Base-by-base conservation (phyloP, 1,140 invertebrate species). In the Glossosoma conforme region DNA sequence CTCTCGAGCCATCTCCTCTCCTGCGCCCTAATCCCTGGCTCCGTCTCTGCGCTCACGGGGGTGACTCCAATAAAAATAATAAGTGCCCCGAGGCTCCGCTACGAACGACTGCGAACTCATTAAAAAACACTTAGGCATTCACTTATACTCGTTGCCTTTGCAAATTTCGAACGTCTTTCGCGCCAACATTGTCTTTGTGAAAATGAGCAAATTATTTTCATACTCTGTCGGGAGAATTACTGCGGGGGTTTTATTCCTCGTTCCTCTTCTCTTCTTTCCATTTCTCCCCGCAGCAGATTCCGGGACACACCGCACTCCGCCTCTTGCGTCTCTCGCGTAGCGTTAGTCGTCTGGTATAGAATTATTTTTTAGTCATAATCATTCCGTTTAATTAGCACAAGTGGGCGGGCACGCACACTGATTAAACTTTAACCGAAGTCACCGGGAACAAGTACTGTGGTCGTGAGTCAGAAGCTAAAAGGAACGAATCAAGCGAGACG, bases 41-140 rank as follows among this genome's bases (percentile, higher is more conserved):
- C 20, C 30, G 30, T 32, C n/a, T 44, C 19, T 22, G 9, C 44
- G 33, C 28, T 24, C 21, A 19, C 9, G 20, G 35, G 45, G 18
- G n/a, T 21, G 14, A 36, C 8, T 35, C 36, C 19, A 21, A 45
- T 18, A 45, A 35, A 45, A 45, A 45, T 47, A 47, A 38, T 33
- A 33, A 33, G 24, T 18, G n/a, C 35, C 36, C 17, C 21, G 35
- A 47, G 25, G 45, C 33, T 21, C 25, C 45, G 36, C 21, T 4
- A 17, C 33, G 24, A 47, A 30, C 32, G 35, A 20, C 35, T 38
- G 33, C 21, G 35, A 37, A 47, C 45, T 47, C 45, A 47, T 47
- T 47, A 47, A 47, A 47, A 47, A 47, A 47, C 45, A 47, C 45
- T 47, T 47, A 47, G 45, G 35, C 36, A 38, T 47, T 43, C 45